Evolutionary conservation across 2,888 invertebrate species (phyloP).

Genomic region (Heliconius cydno): DNA sequence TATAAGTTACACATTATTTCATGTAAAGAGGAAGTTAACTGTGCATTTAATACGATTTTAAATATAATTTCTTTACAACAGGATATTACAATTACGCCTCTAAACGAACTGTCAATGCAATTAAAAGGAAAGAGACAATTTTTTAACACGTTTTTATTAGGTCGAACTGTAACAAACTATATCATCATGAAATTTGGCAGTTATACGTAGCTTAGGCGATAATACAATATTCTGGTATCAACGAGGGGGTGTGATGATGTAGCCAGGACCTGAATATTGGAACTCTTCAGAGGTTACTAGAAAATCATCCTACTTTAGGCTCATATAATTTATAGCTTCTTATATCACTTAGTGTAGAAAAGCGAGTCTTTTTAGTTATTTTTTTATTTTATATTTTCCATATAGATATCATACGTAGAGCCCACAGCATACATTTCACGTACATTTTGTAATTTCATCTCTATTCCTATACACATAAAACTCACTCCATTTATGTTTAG

Average conservation of each 20-base stretch:
- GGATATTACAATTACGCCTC: not conserved
- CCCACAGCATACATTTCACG: not conserved
- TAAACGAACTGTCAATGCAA: not conserved
- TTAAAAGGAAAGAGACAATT: not conserved
- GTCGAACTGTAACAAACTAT: too few species aligned
- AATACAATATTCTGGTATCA: too few species aligned
- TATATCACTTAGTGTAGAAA: too few species aligned
- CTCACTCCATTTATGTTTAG: not conserved
- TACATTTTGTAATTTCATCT: not conserved
- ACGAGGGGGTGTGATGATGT: too few species aligned
- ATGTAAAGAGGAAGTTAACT: not conserved
- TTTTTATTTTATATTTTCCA: too few species aligned
- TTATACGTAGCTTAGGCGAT: too few species aligned
- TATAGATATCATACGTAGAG: not conserved
- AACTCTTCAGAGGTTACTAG: too few species aligned
- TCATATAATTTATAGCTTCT: too few species aligned
- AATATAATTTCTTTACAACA: constrained; percentile 1
- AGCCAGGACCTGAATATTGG: too few species aligned
- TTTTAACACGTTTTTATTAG: not conserved
- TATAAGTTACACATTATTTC: not conserved
- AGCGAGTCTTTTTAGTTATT: too few species aligned
- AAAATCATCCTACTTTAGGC: too few species aligned
- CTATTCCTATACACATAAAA: constrained; percentile 2
- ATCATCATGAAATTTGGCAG: too few species aligned
- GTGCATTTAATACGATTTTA: not conserved